Evolutionary conservation across 1,140 invertebrate species (phyloP), one percentile per base, ranked within the genome.

Genomic region (Melitaea cinxia): DNA sequence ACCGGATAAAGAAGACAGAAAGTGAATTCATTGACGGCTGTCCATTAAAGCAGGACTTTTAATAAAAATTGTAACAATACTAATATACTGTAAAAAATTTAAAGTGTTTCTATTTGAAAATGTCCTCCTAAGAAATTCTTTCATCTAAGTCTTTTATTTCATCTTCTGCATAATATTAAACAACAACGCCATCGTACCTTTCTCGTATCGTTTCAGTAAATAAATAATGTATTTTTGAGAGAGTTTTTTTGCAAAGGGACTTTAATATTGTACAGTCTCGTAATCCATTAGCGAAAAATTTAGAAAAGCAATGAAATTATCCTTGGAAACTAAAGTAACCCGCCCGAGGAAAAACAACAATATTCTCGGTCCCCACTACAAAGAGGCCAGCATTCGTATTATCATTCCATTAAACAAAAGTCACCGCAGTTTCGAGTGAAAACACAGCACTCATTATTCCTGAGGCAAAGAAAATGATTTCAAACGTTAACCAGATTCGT

Each of bases 361-460:
- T 81, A 89, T 87, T 78, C 78, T 77, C 73, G 65, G 69, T 72
- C 67, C 77, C 82, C 76, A 86, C 85, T 85, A 88, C 85, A 86
- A 88, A 88, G 85, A 85, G 80, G 80, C 76, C 72, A 88, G 78
- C 81, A 85, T 87, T 88, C 78, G 82, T 89, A 90, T 90, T 90
- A 90, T 90, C 85, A 90, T 90, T 90, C 85, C 88, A 90, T 90
- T 90, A 90, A 87, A 89, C 85, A 90, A 88, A 89, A 90, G 88
- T 90, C 85, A 90, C 86, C 77, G 80, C 79, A 79, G 81, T 88
- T 90, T 85, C 81, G 71, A 88, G 82, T 89, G 82, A 87, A 89
- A 90, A 90, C 85, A 84, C 78, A 85, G 80, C 88, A 88, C 80
- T 89, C 86, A 88, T 90, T 90, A 89, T 87, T 88, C 88, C 77